These are phyloP conservation scores for Corythornis madagascariensis DNA, from an alignment of 2,113 vertebrate species.

Conservation along the genomic window DNA sequence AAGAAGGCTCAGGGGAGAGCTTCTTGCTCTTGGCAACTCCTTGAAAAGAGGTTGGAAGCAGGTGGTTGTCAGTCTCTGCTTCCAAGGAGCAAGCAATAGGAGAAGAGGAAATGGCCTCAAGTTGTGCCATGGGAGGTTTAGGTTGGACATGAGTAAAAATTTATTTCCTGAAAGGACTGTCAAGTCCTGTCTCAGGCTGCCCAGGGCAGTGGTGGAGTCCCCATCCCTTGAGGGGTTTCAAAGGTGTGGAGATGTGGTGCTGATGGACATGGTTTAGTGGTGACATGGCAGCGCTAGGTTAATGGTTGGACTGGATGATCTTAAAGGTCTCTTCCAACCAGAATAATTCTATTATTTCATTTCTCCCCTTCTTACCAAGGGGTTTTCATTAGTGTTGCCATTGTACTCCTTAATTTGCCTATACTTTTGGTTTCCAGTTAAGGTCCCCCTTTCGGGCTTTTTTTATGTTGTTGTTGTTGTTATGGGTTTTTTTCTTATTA, in stretches of 20 bases:
- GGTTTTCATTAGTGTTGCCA: constrained; percentile 2
- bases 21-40: not conserved
- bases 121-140: not conserved
- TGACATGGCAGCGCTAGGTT: not conserved
- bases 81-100: not conserved
- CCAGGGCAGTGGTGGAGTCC: not conserved
- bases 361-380: not conserved
- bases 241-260: not conserved
- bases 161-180: not conserved
- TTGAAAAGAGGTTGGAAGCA: not conserved
- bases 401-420: not conserved
- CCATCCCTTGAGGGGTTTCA: not conserved
- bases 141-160: not conserved
- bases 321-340: not conserved
- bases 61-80: not conserved
- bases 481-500: not conserved
- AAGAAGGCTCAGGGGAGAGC: not conserved
- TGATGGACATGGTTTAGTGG: not conserved
- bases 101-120: not conserved
- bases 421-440: not conserved
- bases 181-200: not conserved
- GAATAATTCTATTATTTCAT: not conserved
- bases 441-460: not conserved
- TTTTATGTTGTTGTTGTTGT: not conserved
- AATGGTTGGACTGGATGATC: not conserved